Base-by-base conservation (phyloP, 2,113 vertebrate species). In the Zootoca vivipara region DNA sequence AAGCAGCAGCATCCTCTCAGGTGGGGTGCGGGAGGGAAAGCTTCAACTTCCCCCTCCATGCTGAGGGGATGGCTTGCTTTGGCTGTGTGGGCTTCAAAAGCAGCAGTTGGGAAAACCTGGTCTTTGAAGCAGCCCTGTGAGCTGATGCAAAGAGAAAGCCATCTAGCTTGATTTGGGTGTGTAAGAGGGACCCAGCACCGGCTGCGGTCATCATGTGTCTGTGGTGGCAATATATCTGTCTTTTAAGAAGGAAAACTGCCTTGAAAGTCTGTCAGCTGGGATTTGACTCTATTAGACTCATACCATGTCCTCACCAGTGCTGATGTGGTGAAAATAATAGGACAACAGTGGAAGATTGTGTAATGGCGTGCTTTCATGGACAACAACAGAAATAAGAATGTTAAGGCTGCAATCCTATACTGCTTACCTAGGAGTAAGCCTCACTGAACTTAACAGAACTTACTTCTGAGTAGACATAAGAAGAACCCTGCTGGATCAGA, bases 301-400 rank as follows among this genome's bases (percentile, higher is more conserved):
- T 13, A 46, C 38, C 8, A 83, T 38, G 83, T 75, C 83, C 28
- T 72, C 30, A 65, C 1, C 81, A 42, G 0, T 85, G 74, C 64
- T 12, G 52, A 80, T 82, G 16, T 30, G 58, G 72, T 42, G 10
- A 24, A 38, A 74, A 0, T 1, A 92, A 86, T 9, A 88, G 78
- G 87, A 75, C 40, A 58, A 62, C 0, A 0, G 58, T 33, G 46
- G 74, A 83, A 82, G 70, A 4, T 35, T 65, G 6, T 12, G n/a
- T 35, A 67, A 83, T 28, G 46, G 67, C 30, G n/a, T 18, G 65
- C 26, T 46, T 82, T 65, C 58, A 85, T 10, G 64, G 42, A 30
- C 20, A 89, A 92, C 38, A 46, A 4, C 73, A 56, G 75, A n/a
- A 30, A 58, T 70, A 35, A 6, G 62, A 77, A 0, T 28, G 3